A percentile compares a stretch with the other conserved stretches of the same genome.
Evolutionary conservation across 1,140 invertebrate genomes (phyloP).

Genomic region (Laodelphax striatellus): DNA sequence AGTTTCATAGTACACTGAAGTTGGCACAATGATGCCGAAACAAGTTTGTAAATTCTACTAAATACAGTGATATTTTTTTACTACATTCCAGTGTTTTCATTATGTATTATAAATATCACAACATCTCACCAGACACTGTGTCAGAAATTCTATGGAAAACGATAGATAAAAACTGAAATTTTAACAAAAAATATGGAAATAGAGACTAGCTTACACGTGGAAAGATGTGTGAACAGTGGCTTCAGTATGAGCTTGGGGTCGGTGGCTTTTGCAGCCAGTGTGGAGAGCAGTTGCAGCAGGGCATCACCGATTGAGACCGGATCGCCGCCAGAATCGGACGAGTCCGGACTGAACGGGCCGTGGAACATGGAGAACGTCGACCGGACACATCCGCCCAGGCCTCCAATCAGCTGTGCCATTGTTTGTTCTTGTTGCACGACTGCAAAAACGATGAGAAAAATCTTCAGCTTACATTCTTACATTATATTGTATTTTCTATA

Average conservation of each 20-base stretch:
- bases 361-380: constrained; percentile 45
- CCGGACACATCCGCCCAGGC: constrained; percentile 54
- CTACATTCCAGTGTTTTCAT: no score
- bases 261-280: constrained; percentile 55
- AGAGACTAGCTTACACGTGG: constrained; percentile 5
- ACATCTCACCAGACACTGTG: no score
- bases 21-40: no score
- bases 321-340: constrained; percentile 35
- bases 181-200: no score
- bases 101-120: no score
- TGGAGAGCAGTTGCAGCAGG: constrained; percentile 67
- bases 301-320: constrained; percentile 66
- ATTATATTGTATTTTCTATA: no score
- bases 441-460: constrained; percentile 28
- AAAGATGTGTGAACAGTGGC: constrained; percentile 31
- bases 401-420: constrained; percentile 68
- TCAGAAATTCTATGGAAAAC: no score
- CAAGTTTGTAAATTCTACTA: no score
- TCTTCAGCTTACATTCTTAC: no score
- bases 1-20: no score
- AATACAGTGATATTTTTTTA: no score
- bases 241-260: constrained; percentile 57
- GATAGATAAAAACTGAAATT: no score
- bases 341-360: constrained; percentile 25
- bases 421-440: constrained; percentile 64